Evolutionary conservation across 1,140 invertebrate species (phyloP).

Genomic region (Eriocheir sinensis): DNA sequence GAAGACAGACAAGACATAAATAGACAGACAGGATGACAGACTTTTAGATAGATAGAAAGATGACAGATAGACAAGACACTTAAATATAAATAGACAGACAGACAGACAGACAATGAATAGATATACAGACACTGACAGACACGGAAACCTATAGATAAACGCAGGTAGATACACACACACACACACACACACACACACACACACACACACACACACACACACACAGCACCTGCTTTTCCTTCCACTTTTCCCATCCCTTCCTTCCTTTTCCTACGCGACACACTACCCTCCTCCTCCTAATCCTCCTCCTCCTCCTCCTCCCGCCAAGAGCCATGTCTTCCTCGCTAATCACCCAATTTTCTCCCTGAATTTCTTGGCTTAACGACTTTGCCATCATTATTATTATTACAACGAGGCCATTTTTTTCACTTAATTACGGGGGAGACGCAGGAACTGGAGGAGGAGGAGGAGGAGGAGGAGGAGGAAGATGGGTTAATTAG

Average conservation of each 20-base stretch:
- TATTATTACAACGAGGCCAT: constrained; percentile 10
- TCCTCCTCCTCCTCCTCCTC: background rate
- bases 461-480: background rate
- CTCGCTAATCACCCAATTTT: background rate
- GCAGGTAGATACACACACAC: background rate
- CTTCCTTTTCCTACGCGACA: background rate
- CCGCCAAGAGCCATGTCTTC: background rate
- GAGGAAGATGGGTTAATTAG: constrained; percentile 34
- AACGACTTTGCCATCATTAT: constrained; percentile 16
- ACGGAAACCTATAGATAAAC: no score
- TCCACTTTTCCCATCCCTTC: no score
- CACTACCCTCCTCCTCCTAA: background rate
- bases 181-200: constrained; percentile 36
- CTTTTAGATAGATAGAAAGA: no score
- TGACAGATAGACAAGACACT: no score
- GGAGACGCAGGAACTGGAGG: background rate
- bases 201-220: background rate
- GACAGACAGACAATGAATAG: no score
- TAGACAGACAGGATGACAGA: no score
- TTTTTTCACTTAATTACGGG: constrained; percentile 25
- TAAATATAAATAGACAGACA: no score
- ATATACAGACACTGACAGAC: background rate
- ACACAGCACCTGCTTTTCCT: background rate
- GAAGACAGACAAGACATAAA: no score
- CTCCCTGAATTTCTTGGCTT: background rate